Conservation (phyloP, 2,888 invertebrate genomes). For the Drosophila prostipennis region DNA sequence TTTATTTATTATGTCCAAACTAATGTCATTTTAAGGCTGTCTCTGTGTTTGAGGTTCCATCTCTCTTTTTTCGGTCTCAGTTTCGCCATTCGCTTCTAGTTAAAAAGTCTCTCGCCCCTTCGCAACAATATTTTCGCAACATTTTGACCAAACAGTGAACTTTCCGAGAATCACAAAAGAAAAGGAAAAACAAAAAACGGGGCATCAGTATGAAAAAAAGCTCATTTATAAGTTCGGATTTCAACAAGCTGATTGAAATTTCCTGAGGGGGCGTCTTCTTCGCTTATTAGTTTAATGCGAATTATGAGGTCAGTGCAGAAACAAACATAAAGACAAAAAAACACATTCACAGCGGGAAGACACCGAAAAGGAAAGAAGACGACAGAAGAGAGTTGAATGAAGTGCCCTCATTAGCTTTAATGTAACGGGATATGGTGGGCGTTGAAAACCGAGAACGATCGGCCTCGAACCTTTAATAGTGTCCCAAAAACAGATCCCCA, state of each 20-base stretch:
- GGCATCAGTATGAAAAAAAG: slow-evolving; percentile 11
- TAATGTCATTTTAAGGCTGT: slow-evolving; percentile 66
- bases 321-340: slow-evolving; percentile 1
- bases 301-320: slow-evolving; percentile 61
- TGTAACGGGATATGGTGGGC: slow-evolving; percentile 62
- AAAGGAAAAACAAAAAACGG: slow-evolving; percentile 1
- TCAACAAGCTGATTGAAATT: slow-evolving; percentile 64
- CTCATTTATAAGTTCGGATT: slow-evolving; percentile 40
- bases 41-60: slow-evolving; percentile 34
- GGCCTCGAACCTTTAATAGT: slow-evolving; percentile 18
- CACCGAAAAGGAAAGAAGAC: slow-evolving; percentile 14
- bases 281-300: slow-evolving; percentile 57
- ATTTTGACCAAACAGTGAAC: slow-evolving; percentile 24
- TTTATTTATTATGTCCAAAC: slow-evolving; percentile 64
- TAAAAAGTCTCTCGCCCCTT: slow-evolving; percentile 27
- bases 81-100: slow-evolving; percentile 25
- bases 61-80: slow-evolving; percentile 2
- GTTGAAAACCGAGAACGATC: slow-evolving; percentile 50
- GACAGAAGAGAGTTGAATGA: slow-evolving; percentile 39
- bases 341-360: slow-evolving; percentile 8
- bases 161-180: slow-evolving; percentile 44
- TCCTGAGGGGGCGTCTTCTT: slow-evolving; percentile 45
- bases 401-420: slow-evolving; percentile 61
- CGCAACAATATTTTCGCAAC: slow-evolving; percentile 44
- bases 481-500: slow-evolving; percentile 19